Evolutionary conservation across 2,888 invertebrate genomes (phyloP).

Genomic region (Opisthograptis luteolata): DNA sequence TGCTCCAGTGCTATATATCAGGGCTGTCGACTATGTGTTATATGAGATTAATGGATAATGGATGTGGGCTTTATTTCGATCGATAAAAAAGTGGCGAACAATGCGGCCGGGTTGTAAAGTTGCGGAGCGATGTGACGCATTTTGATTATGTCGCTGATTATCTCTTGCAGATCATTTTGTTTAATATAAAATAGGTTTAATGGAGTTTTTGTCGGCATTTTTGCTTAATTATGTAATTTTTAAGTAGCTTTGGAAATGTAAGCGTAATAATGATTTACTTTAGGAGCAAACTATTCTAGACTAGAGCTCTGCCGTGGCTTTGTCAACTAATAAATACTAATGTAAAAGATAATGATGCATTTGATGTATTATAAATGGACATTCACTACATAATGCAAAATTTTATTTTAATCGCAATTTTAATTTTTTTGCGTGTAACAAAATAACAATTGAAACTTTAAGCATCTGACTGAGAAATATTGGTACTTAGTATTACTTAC

Average conservation of each 20-base stretch:
- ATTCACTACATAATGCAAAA: too few relatives aligned
- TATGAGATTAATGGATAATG: conserved; percentile 50
- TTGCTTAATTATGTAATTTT: neutral
- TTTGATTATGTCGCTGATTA: conserved; percentile 1
- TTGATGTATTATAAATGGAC: too few relatives aligned
- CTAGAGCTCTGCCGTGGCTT: too few relatives aligned
- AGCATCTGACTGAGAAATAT: too few relatives aligned
- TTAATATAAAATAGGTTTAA: neutral
- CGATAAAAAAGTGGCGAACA: conserved; percentile 42
- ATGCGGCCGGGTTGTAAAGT: conserved; percentile 28
- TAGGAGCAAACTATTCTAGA: too few relatives aligned
- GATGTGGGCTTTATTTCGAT: conserved; percentile 45
- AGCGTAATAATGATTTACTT: too few relatives aligned
- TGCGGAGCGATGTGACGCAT: conserved; percentile 11
- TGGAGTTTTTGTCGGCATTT: neutral
- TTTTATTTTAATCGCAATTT: too few relatives aligned
- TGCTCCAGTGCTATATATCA: conserved; percentile 57
- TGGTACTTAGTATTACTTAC: neutral
- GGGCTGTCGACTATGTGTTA: conserved; percentile 46
- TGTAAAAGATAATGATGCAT: too few relatives aligned
- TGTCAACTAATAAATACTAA: too few relatives aligned
- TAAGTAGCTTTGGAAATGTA: too few relatives aligned
- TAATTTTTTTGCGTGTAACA: too few relatives aligned
- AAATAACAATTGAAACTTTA: too few relatives aligned
- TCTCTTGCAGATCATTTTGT: neutral